Evolutionary conservation across 2,888 invertebrate genomes (phyloP).

Genomic region (Automeris io): DNA sequence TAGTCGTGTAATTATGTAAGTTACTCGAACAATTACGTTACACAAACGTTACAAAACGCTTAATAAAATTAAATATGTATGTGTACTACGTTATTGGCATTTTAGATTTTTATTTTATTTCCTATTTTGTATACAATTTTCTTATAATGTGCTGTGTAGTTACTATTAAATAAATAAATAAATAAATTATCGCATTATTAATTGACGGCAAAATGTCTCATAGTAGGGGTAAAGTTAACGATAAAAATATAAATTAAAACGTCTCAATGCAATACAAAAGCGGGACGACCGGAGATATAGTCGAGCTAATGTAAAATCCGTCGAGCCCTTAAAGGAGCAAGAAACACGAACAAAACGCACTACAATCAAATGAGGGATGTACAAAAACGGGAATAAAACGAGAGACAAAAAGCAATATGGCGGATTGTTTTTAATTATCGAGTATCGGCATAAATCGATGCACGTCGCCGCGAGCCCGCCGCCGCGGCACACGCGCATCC

Average conservation of each 20-base stretch:
- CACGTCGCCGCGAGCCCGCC: conserved; percentile 69
- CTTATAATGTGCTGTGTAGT: no score
- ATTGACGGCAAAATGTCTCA: not conserved
- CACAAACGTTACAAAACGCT: no score
- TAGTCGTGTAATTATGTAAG: no score
- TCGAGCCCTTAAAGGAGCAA: conserved; percentile 41
- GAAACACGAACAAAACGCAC: conserved; percentile 53
- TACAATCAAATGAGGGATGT: conserved; percentile 75
- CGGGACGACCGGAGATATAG: conserved; percentile 51
- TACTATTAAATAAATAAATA: no score
- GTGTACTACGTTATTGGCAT: no score
- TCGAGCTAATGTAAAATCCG: conserved; percentile 50
- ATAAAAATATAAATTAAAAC: conserved; percentile 71
- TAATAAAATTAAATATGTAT: no score
- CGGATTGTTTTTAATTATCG: conserved; percentile 78
- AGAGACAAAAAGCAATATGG: conserved; percentile 71
- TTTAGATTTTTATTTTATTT: no score
- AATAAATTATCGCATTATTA: no score
- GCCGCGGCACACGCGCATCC: conserved; percentile 36
- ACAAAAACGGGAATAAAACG: conserved; percentile 71
- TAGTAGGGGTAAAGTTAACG: conserved; percentile 10
- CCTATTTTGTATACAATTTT: no score
- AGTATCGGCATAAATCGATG: conserved; percentile 77
- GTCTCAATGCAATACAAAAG: conserved; percentile 47
- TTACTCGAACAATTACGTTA: no score